A percentile compares a stretch with the other conserved stretches of the same genome.
Conservation (phyloP, 2,888 invertebrate species). For the Lochmaea capreae region DNA sequence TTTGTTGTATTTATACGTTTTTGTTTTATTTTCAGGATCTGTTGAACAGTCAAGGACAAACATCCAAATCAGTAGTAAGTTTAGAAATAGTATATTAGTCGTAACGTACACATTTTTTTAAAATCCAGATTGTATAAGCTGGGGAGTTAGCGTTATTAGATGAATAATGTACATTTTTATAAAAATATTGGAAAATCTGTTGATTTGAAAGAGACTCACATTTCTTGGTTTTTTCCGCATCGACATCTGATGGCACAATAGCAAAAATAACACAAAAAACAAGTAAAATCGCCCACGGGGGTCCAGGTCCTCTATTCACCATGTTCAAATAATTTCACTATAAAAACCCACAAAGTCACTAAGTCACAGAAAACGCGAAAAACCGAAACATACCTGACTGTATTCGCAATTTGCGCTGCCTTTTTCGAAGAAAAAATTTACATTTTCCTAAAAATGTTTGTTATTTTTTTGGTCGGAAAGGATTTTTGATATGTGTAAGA, state of each 20-base stretch:
- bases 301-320: constrained; percentile 58
- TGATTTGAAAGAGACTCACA: constrained; percentile 57
- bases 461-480: constrained; percentile 13
- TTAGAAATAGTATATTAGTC: not conserved
- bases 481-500: constrained; percentile 40
- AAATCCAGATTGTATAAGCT: too few species aligned
- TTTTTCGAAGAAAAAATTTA: not conserved
- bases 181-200: not conserved
- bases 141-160: too few species aligned
- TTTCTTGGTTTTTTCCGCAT: constrained; percentile 62
- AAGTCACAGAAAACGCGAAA: constrained; percentile 20
- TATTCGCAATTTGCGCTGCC: not conserved
- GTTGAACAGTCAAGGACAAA: not conserved
- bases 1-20: too few species aligned
- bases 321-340: constrained; percentile 44
- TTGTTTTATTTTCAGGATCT: too few species aligned
- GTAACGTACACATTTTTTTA: not conserved
- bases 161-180: too few species aligned
- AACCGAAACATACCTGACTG: constrained; percentile 26
- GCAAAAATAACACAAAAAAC: constrained; percentile 53
- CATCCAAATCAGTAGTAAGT: not conserved
- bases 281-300: constrained; percentile 56
- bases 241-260: constrained; percentile 49
- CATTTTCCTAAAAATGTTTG: not conserved
- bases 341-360: constrained; percentile 26